These are phyloP conservation scores for Spatulosminthurus flaviceps DNA, from an alignment of 2,888 invertebrate genomes.

Conservation along the genomic window DNA sequence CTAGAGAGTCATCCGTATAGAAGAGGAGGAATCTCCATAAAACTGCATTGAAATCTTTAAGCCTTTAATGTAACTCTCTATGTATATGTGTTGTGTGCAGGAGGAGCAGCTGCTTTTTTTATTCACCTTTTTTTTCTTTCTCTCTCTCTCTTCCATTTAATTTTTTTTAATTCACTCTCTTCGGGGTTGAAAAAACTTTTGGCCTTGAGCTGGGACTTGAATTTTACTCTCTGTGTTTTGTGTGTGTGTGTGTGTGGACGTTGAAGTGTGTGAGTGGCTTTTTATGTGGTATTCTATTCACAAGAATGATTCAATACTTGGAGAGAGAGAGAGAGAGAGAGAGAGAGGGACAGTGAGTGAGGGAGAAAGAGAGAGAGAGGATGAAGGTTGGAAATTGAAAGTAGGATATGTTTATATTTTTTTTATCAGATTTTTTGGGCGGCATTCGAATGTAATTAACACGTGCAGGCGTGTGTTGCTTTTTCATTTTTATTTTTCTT, in stretches of 20 bases:
- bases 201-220: constrained; percentile 11
- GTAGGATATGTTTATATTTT: constrained; percentile 35
- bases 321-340: neutral
- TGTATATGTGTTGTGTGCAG: too few relatives aligned
- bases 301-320: too few relatives aligned
- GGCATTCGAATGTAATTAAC: constrained; percentile 37
- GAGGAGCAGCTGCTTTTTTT: neutral
- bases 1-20: too few relatives aligned
- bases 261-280: neutral
- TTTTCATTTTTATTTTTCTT: constrained; percentile 16
- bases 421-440: constrained; percentile 34
- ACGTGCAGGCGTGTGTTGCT: constrained; percentile 27
- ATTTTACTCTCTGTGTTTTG: neutral
- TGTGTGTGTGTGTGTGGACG: neutral
- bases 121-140: neutral
- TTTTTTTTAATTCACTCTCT: constrained; percentile 21
- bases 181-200: constrained; percentile 28
- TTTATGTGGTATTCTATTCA: too few relatives aligned
- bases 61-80: too few relatives aligned
- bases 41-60: neutral
- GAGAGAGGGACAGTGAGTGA: constrained; percentile 18
- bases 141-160: neutral
- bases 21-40: too few relatives aligned
- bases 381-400: constrained; percentile 31
- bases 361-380: neutral